phyloP scores from a whole-genome alignment of 2,888 invertebrate species.

The Diaperis boleti region DNA sequence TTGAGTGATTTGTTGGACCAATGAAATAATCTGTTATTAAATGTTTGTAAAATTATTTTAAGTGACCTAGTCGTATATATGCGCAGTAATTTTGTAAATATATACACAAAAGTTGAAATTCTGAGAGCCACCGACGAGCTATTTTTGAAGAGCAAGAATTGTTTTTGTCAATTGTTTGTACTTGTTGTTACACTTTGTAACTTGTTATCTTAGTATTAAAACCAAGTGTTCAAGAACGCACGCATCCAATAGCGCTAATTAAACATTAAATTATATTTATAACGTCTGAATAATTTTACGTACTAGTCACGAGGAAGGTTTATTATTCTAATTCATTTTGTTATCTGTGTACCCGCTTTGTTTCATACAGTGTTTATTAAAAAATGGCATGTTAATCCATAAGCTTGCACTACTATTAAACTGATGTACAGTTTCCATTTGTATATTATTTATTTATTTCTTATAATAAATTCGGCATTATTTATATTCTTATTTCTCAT shows the following conservation, averaged over 20 bases:
- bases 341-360: conserved; percentile 33
- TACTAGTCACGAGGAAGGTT: conserved; percentile 36
- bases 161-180: conserved; percentile 51
- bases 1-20: conserved; percentile 60
- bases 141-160: conserved; percentile 52
- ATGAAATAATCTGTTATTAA: conserved; percentile 52
- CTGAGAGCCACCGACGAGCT: conserved; percentile 19
- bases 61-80: conserved; percentile 57
- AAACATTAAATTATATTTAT: conserved; percentile 30
- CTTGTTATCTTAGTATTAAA: conserved; percentile 51
- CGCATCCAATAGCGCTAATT: conserved; percentile 24
- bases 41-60: conserved; percentile 44
- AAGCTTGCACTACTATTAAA: conserved; percentile 34
- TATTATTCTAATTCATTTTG: conserved; percentile 28
- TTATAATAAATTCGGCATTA: conserved; percentile 45
- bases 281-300: conserved; percentile 28
- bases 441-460: conserved; percentile 48
- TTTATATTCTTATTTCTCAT: conserved; percentile 25
- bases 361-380: conserved; percentile 33
- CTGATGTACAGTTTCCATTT: conserved; percentile 38
- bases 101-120: conserved; percentile 40
- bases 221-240: conserved; percentile 35
- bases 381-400: conserved; percentile 37
- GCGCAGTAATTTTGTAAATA: conserved; percentile 49
- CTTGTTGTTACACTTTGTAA: conserved; percentile 48